A percentile compares a stretch with the other conserved stretches of the same genome.
phyloP scores from a whole-genome alignment of 2,113 vertebrate species.

The Centropus bengalensis region DNA sequence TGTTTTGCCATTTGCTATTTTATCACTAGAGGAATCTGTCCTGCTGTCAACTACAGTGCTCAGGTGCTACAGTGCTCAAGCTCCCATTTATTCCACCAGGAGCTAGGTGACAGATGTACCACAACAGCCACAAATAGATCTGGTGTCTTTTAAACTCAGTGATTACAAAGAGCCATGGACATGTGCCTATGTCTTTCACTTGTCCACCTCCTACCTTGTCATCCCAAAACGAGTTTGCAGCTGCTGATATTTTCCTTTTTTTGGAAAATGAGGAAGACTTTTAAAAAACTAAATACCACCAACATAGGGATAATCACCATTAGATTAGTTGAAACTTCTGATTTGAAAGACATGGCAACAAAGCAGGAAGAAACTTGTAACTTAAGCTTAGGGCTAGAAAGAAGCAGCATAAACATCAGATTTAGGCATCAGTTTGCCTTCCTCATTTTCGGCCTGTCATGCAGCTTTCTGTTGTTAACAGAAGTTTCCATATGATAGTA shows the following conservation, averaged over 20 bases:
- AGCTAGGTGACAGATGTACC: not conserved
- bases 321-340: not conserved
- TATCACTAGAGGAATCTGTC: conserved; percentile 14
- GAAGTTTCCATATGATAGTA: conserved; percentile 7
- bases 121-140: conserved; percentile 10
- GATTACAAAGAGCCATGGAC: not conserved
- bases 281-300: not conserved
- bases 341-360: not conserved
- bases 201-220: not conserved
- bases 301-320: not conserved
- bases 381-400: not conserved
- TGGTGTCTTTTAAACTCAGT: not conserved
- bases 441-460: conserved; percentile 36
- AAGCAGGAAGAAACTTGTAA: not conserved
- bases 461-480: conserved; percentile 9
- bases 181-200: not conserved
- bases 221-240: not conserved
- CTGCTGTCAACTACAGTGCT: not conserved
- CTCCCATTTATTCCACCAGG: conserved; percentile 3
- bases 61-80: not conserved
- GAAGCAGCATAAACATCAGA: not conserved
- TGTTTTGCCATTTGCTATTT: conserved; percentile 17
- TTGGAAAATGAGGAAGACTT: not conserved
- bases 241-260: not conserved
- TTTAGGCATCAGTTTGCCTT: conserved; percentile 25